Percentiles rank a stretch among this genome's conserved stretches.
These are phyloP conservation scores for Semotilus atromaculatus DNA, from an alignment of 2,797 vertebrate genomes.

Conservation along the genomic window DNA sequence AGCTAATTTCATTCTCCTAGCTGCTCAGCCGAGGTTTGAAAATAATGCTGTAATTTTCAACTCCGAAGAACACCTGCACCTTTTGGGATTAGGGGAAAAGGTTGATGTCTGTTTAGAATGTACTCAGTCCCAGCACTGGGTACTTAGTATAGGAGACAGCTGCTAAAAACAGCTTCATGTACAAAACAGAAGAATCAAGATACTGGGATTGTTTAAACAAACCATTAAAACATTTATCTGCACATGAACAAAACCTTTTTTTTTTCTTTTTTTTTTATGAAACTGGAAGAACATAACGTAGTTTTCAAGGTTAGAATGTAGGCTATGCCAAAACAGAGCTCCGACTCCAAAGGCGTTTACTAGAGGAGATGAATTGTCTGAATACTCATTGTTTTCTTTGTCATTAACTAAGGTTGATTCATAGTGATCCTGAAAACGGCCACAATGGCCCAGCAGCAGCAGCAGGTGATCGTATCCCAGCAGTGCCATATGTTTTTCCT, in stretches of 20 bases:
- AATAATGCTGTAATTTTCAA: conserved; percentile 65
- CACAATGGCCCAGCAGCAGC: conserved; percentile 63
- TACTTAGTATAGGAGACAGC: conserved; percentile 21
- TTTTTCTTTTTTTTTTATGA: neutral
- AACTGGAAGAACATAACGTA: neutral
- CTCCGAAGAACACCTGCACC: conserved; percentile 65
- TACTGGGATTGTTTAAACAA: conserved; percentile 17
- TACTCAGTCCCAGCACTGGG: conserved; percentile 28
- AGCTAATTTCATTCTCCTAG: conserved; percentile 37
- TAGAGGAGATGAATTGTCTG: conserved; percentile 2
- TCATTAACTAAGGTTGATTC: conserved; percentile 77
- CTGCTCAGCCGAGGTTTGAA: conserved; percentile 61
- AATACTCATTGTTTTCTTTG: conserved; percentile 72
- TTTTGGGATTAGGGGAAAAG: conserved; percentile 48
- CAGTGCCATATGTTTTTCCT: conserved; percentile 79
- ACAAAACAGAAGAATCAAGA: conserved; percentile 32
- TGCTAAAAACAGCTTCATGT: conserved; percentile 31
- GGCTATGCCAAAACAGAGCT: neutral
- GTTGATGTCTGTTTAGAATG: conserved; percentile 48
- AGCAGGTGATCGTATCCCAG: conserved; percentile 75
- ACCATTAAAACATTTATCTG: conserved; percentile 7
- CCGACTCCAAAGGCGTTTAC: neutral
- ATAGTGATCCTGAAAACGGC: conserved; percentile 71
- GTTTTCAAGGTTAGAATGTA: conserved; percentile 1
- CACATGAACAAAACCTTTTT: neutral